Conservation (phyloP, 2,888 invertebrate genomes). For the Caenorhabditis panamensis region DNA sequence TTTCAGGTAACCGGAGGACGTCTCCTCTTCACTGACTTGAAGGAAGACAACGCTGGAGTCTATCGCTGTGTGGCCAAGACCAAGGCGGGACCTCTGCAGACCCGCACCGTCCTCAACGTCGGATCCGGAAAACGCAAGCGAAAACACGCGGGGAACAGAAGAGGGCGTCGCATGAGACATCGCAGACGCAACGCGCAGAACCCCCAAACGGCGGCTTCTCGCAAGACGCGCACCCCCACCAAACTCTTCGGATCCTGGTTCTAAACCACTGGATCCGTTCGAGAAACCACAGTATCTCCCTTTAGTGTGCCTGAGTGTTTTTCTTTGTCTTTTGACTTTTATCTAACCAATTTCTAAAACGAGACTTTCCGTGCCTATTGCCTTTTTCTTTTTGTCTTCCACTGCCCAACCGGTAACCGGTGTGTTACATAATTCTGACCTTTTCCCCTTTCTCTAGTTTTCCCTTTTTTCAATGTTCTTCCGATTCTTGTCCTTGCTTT, state of each 20-base stretch:
- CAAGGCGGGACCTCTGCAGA: constrained; percentile 79
- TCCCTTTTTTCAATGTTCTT: no score
- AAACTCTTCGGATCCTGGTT: constrained; percentile 61
- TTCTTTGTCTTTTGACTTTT: constrained; percentile 20
- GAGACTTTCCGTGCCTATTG: constrained; percentile 18
- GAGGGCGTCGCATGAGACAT: constrained; percentile 67
- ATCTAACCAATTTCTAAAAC: constrained; percentile 45
- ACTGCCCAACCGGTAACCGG: constrained; percentile 56
- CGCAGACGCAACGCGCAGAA: constrained; percentile 65
- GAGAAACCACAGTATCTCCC: constrained; percentile 28
- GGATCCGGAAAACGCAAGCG: constrained; percentile 80
- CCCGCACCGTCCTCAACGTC: constrained; percentile 77
- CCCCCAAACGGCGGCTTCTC: constrained; percentile 16
- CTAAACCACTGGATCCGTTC: constrained; percentile 12
- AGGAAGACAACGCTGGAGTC: constrained; percentile 85
- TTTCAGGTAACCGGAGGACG: constrained; percentile 84
- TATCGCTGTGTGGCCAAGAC: constrained; percentile 86
- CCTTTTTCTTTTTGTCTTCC: constrained; percentile 26
- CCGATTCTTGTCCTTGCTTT: constrained; percentile 46
- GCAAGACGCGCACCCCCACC: constrained; percentile 38
- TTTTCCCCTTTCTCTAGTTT: constrained; percentile 16
- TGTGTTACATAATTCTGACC: constrained; percentile 45
- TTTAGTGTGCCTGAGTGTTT: constrained; percentile 44
- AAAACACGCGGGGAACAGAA: constrained; percentile 71
- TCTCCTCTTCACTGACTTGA: constrained; percentile 85